A percentile compares a stretch with the other conserved stretches of the same genome.
Evolutionary conservation across 2,113 vertebrate species (phyloP).

Genomic region (Ginglymostoma cirratum): DNA sequence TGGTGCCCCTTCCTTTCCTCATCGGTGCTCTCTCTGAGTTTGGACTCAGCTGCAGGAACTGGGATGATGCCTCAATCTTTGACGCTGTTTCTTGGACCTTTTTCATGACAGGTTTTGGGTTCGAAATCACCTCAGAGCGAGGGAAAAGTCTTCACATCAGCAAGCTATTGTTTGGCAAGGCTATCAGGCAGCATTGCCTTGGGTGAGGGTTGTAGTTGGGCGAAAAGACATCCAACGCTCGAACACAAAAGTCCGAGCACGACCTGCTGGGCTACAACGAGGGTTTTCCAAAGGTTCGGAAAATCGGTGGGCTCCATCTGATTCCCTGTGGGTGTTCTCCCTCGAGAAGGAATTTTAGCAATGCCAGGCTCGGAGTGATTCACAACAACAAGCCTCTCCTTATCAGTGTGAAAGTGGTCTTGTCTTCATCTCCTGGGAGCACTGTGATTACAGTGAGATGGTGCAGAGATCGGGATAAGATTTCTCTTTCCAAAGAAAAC

Average conservation of each 20-base stretch:
- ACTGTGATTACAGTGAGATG: slow-evolving; percentile 23
- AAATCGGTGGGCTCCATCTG: not conserved
- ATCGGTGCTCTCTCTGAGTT: not conserved
- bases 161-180: no score
- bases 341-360: slow-evolving; percentile 9
- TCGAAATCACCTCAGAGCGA: no score
- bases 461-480: slow-evolving; percentile 8
- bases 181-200: no score
- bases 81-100: not conserved
- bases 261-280: not conserved
- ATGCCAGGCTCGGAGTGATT: not conserved
- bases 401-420: slow-evolving; percentile 10
- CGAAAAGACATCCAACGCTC: not conserved
- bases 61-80: not conserved
- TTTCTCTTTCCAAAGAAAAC: no score
- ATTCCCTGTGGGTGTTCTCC: slow-evolving; percentile 6
- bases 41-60: no score
- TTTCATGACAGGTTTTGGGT: no score
- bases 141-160: no score
- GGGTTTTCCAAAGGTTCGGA: not conserved
- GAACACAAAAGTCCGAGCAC: not conserved
- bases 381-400: not conserved
- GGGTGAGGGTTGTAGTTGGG: no score
- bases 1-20: not conserved
- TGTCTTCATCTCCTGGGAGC: slow-evolving; percentile 16